These are phyloP conservation scores for Cotesia congregata DNA, from an alignment of 2,888 invertebrate species.

Conservation along the genomic window DNA sequence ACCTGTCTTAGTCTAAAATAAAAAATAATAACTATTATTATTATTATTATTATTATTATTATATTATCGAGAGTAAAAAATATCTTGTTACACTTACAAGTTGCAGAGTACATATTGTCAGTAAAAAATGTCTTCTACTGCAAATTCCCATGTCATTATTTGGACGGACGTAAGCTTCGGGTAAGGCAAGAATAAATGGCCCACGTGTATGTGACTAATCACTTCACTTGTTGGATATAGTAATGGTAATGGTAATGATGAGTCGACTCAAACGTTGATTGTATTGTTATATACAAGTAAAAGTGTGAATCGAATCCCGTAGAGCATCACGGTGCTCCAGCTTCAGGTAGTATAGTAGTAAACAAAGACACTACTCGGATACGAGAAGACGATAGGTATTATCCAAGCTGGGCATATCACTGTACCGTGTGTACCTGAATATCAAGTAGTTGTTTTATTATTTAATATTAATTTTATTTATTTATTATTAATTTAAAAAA, in stretches of 20 bases:
- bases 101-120: conserved; percentile 70
- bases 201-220: conserved; percentile 22
- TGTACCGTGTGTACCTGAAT: too few species aligned
- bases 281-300: too few species aligned
- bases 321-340: too few species aligned
- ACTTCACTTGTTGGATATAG: conserved; percentile 9
- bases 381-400: too few species aligned
- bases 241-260: too few species aligned
- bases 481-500: too few species aligned
- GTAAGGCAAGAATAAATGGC: conserved; percentile 12
- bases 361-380: too few species aligned
- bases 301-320: too few species aligned
- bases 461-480: too few species aligned
- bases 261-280: conserved; percentile 10
- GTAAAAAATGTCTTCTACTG: conserved; percentile 69
- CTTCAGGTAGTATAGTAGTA: too few species aligned
- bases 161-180: conserved; percentile 39
- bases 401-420: too few species aligned
- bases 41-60: conserved; percentile 21
- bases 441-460: too few species aligned
- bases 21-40: conserved; percentile 17
- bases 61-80: not conserved
- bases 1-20: not conserved
- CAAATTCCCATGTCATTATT: conserved; percentile 70
- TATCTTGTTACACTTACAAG: conserved; percentile 64